These are phyloP conservation scores for Pogoniulus pusillus DNA, from an alignment of 2,797 vertebrate species.

Conservation along the genomic window DNA sequence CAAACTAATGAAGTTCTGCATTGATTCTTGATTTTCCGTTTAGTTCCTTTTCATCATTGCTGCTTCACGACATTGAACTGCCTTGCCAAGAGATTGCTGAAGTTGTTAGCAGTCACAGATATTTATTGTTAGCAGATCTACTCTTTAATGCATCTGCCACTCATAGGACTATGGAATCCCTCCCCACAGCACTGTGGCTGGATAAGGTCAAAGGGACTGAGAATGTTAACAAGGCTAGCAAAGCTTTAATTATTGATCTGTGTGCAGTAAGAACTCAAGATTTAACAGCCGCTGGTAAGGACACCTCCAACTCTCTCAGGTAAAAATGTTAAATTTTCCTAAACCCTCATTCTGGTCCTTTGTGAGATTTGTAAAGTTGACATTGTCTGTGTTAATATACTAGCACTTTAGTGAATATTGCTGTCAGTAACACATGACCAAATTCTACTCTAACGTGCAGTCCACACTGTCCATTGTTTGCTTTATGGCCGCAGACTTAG, in stretches of 20 bases:
- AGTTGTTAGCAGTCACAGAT: neutral
- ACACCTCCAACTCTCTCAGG: slow-evolving; percentile 41
- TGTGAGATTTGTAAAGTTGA: slow-evolving; percentile 5
- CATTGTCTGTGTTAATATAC: neutral
- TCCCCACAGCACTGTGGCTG: neutral
- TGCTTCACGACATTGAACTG: slow-evolving; percentile 19
- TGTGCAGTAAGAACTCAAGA: neutral
- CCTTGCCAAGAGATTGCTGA: slow-evolving; percentile 22
- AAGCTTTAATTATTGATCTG: slow-evolving; percentile 23
- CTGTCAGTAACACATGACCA: neutral
- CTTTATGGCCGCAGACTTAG: neutral
- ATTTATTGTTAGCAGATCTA: neutral
- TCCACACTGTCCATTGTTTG: neutral
- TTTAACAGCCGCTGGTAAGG: slow-evolving; percentile 8
- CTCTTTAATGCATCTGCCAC: neutral
- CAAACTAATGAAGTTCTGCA: neutral
- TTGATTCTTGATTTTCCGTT: neutral
- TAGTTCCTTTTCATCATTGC: slow-evolving; percentile 1
- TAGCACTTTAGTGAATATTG: slow-evolving; percentile 9
- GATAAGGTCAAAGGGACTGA: neutral
- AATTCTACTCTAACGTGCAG: neutral
- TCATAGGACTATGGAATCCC: neutral
- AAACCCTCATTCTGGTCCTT: slow-evolving; percentile 16
- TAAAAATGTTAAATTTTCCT: slow-evolving; percentile 49
- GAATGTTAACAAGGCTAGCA: neutral